phyloP scores from a whole-genome alignment of 53 echinoderm and acorn worm species.

The Echinarachnius parma region DNA sequence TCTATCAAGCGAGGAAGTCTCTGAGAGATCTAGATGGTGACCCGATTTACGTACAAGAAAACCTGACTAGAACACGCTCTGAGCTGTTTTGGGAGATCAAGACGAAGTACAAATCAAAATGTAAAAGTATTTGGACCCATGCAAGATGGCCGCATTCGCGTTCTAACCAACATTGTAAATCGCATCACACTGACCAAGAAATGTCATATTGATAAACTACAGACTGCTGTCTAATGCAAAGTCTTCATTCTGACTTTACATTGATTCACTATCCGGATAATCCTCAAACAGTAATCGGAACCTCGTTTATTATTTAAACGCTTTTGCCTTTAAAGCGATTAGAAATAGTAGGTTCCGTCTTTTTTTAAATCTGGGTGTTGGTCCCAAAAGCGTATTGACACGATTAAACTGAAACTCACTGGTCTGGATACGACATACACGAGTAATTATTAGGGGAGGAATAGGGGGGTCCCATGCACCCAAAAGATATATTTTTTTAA shows the following conservation, averaged over 20 bases:
- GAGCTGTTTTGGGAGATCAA: constrained; percentile 25
- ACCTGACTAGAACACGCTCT: not conserved
- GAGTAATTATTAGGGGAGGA: no score
- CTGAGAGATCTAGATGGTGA: constrained; percentile 24
- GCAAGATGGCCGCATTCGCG: constrained; percentile 12
- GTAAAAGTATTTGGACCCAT: constrained; percentile 20
- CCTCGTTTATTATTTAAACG: no score
- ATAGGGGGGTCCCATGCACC: no score
- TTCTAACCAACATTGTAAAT: not conserved
- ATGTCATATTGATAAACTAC: not conserved
- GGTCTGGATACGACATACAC: no score
- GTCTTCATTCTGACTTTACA: not conserved
- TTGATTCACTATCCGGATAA: no score
- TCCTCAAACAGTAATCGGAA: no score
- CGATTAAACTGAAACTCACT: no score
- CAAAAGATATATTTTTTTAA: no score
- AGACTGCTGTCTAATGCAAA: not conserved
- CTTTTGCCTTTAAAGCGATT: no score
- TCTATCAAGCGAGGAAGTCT: constrained; percentile 23
- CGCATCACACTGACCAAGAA: not conserved
- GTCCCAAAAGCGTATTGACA: no score
- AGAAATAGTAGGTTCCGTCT: no score
- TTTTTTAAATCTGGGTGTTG: no score
- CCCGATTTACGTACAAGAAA: constrained; percentile 28
- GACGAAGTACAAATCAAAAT: constrained; percentile 17